Percentiles rank a stretch among this genome's conserved stretches.
Evolutionary conservation across 2,113 vertebrate species (phyloP).

Genomic region (Noturus placidus): DNA sequence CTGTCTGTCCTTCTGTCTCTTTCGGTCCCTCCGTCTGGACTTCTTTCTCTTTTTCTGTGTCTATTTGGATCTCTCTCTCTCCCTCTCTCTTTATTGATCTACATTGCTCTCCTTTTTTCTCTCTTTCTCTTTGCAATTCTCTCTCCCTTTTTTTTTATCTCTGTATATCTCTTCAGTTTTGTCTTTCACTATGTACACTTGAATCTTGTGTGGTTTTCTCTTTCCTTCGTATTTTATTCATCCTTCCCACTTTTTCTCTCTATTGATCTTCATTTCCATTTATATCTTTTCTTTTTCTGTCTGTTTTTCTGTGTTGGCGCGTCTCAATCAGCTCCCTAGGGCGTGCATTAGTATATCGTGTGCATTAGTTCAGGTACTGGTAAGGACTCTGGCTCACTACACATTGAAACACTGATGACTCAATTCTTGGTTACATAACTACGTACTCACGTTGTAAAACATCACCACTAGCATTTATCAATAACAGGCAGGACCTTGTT

Average conservation of each 20-base stretch:
- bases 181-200: background rate
- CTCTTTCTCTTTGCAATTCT: background rate
- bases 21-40: too few relatives aligned
- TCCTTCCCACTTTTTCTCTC: background rate
- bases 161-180: background rate
- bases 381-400: too few relatives aligned
- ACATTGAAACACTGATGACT: too few relatives aligned
- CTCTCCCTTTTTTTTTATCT: background rate
- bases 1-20: background rate
- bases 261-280: background rate
- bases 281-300: background rate
- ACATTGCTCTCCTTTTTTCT: background rate
- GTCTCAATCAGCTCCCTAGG: too few relatives aligned
- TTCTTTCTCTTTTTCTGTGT: background rate
- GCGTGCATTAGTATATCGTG: too few relatives aligned
- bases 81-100: background rate
- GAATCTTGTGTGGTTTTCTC: background rate
- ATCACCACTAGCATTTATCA: too few relatives aligned
- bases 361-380: too few relatives aligned
- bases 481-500: too few relatives aligned
- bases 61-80: background rate
- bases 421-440: too few relatives aligned
- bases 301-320: too few relatives aligned
- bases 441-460: too few relatives aligned
- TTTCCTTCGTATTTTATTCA: background rate